phyloP scores from a whole-genome alignment of 2,797 vertebrate species.

The Coranthus polyacanthus region DNA sequence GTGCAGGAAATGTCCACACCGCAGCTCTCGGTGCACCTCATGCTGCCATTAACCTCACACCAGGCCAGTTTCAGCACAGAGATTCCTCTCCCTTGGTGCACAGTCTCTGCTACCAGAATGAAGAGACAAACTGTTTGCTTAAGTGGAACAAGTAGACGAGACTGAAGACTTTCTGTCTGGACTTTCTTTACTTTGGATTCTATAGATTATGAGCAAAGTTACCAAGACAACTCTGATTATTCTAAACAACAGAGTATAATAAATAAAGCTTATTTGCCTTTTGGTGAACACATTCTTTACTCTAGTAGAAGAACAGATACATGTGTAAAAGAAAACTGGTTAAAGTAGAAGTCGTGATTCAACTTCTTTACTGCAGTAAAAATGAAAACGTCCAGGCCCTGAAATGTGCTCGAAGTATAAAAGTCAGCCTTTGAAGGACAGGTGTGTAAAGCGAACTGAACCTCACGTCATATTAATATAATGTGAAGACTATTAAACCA shows the following conservation, averaged over 20 bases:
- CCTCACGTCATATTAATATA: no score
- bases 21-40: conserved; percentile 33
- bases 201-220: background rate
- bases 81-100: conserved; percentile 11
- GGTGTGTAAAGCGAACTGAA: no score
- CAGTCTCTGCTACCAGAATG: conserved; percentile 1
- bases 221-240: background rate
- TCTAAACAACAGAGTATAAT: background rate
- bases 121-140: conserved; percentile 4
- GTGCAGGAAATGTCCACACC: conserved; percentile 62
- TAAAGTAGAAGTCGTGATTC: no score
- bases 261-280: no score
- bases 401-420: no score
- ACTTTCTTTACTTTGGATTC: background rate
- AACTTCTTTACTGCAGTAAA: no score
- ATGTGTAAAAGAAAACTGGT: no score
- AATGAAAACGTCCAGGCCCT: no score
- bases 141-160: background rate
- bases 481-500: no score
- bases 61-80: conserved; percentile 24
- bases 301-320: no score
- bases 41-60: conserved; percentile 29
- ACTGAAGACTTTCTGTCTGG: background rate
- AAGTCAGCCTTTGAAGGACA: no score
- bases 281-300: no score